Percentiles rank a stretch among this genome's conserved stretches.
Evolutionary conservation across 2,888 invertebrate species (phyloP).

Genomic region (Sympetrum striolatum): DNA sequence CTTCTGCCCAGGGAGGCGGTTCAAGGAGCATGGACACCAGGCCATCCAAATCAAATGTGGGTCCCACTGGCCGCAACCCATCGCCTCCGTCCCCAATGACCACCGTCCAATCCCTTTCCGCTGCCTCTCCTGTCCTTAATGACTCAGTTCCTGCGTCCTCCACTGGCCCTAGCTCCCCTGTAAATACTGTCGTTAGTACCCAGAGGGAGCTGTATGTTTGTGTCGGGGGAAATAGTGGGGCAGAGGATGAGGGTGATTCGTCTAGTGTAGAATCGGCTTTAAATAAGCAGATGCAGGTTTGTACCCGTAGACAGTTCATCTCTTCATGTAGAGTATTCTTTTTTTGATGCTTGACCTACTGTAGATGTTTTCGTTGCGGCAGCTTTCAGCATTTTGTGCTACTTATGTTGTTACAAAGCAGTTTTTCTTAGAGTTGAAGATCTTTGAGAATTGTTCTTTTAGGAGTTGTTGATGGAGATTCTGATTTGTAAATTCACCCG

Average conservation of each 20-base stretch:
- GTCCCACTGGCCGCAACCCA: slow-evolving; percentile 28
- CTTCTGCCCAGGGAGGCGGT: background rate
- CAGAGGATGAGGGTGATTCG: slow-evolving; percentile 30
- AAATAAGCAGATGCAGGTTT: slow-evolving; percentile 34
- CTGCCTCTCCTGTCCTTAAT: slow-evolving; percentile 43
- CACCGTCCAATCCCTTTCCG: slow-evolving; percentile 25
- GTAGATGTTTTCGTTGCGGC: background rate
- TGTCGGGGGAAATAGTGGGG: slow-evolving; percentile 28
- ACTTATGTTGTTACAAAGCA: background rate
- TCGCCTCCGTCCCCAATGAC: slow-evolving; percentile 44
- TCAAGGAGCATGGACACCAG: background rate
- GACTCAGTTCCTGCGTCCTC: slow-evolving; percentile 46
- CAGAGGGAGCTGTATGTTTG: slow-evolving; percentile 40
- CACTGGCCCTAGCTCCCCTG: slow-evolving; percentile 13
- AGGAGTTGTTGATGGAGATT: too few relatives aligned
- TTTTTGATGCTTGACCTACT: background rate
- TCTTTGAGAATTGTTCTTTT: too few relatives aligned
- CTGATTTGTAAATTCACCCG: too few relatives aligned
- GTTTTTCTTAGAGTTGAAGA: too few relatives aligned
- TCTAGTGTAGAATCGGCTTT: slow-evolving; percentile 41
- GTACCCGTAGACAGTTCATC: slow-evolving; percentile 26
- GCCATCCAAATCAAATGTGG: slow-evolving; percentile 33
- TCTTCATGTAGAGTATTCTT: slow-evolving; percentile 16
- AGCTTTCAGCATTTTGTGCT: background rate
- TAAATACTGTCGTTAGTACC: slow-evolving; percentile 18